These are phyloP conservation scores for Drosophila mauritiana DNA, from an alignment of 1,140 invertebrate genomes.

Conservation along the genomic window DNA sequence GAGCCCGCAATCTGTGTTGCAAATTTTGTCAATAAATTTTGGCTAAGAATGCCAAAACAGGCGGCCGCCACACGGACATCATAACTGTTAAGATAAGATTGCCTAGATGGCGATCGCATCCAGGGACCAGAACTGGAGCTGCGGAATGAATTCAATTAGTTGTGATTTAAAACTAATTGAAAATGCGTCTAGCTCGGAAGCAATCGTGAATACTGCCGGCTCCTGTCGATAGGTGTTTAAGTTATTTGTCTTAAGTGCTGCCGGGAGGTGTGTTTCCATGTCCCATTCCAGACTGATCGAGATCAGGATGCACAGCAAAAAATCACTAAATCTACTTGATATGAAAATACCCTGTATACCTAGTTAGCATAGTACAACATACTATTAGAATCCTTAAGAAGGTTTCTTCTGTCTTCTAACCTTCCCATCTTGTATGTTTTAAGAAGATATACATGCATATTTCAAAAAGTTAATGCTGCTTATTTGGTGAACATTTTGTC, in stretches of 20 bases:
- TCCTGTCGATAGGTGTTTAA: conserved; percentile 76
- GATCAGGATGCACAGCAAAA: conserved; percentile 25
- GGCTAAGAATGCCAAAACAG: conserved; percentile 76
- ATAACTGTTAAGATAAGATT: conserved; percentile 82
- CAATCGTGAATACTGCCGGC: conserved; percentile 16
- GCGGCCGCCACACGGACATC: conserved; percentile 47
- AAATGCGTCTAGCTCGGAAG: conserved; percentile 64
- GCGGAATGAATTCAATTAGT: conserved; percentile 76
- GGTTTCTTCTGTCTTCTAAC: too few species aligned
- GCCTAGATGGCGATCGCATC: conserved; percentile 50
- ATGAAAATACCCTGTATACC: too few species aligned
- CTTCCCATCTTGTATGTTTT: too few species aligned
- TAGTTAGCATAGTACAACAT: too few species aligned
- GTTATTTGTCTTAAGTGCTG: conserved; percentile 81
- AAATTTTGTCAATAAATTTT: conserved; percentile 82
- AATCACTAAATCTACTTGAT: too few species aligned
- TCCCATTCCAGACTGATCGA: conserved; percentile 27
- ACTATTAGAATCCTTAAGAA: too few species aligned
- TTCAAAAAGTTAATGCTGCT: too few species aligned
- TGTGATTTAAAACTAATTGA: conserved; percentile 82
- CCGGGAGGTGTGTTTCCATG: conserved; percentile 57
- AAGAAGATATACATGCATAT: too few species aligned
- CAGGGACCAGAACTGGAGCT: not conserved
- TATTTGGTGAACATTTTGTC: not conserved
- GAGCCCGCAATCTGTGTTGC: conserved; percentile 65